Base-by-base conservation (phyloP, 2,797 vertebrate genomes). In the Myoxocephalus aenaeus region DNA sequence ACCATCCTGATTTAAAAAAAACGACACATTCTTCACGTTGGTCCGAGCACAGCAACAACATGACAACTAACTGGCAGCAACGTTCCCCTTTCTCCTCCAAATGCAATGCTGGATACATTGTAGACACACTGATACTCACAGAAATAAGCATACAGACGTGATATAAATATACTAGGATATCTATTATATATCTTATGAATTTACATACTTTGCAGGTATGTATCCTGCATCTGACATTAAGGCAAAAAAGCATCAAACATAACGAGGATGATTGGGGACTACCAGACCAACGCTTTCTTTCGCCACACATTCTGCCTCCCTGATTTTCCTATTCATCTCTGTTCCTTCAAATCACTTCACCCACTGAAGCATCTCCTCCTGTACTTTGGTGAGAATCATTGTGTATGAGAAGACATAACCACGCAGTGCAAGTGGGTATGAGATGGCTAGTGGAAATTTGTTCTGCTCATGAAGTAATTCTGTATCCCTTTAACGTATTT, bases 221-320 rank as follows among this genome's bases (percentile, higher is more conserved):
- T 87, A 90, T 86, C 93, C 94, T 95, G 94, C 91, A 85, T 92
- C 86, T 92, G 90, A 94, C 91, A 91, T 94, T 95, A 95, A 96
- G 94, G 94, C 95, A 94, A 95, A 95, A 93, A 96, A 93, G 91
- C 92, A 91, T 94, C 75, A 90, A 95, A 93, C 86, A 87, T 88
- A 92, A 93, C 85, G 88, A 93, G 74, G 89, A 92, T 91, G 92
- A 94, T 88, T 91, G 75, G 88, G 92, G 85, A 92, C 88, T 70
- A 74, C 81, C 88, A 89, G 80, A 87, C 74, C 76, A 80, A 76
- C 84, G 83, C 82, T 44, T 67, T 84, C 85, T 83, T 80, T 87
- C 82, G 68, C 74, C 79, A 87, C 86, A 92, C 89, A 91, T 88
- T 90, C 87, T 88, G 76, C 82, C 76, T 86, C 87, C 88, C 85